Conservation (phyloP, 2,888 invertebrate genomes). For the Clistopyga incitator region DNA sequence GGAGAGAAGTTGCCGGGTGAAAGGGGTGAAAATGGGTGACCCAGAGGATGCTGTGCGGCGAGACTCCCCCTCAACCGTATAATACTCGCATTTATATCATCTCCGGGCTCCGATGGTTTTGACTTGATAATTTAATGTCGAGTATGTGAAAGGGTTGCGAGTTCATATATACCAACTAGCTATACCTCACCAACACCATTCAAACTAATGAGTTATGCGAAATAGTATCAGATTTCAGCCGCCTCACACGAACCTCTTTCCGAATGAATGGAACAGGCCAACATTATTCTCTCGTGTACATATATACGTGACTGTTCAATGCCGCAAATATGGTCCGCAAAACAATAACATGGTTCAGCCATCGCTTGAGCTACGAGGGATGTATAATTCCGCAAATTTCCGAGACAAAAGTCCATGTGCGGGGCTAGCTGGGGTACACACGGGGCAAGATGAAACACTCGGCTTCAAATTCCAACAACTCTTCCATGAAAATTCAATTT, state of each 20-base stretch:
- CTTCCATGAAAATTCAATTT: too few species aligned
- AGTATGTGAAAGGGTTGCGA: slow-evolving; percentile 75
- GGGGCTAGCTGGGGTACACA: too few species aligned
- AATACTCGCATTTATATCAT: slow-evolving; percentile 84
- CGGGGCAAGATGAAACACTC: too few species aligned
- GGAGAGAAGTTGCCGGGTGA: slow-evolving; percentile 59
- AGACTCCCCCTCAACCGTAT: slow-evolving; percentile 73
- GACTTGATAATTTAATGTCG: slow-evolving; percentile 83
- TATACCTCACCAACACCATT: slow-evolving; percentile 36
- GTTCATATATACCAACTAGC: slow-evolving; percentile 53
- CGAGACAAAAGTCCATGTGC: not conserved
- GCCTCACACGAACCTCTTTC: slow-evolving; percentile 60
- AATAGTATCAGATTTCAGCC: slow-evolving; percentile 75
- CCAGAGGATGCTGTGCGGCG: slow-evolving; percentile 59
- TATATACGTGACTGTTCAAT: not conserved
- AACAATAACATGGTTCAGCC: not conserved
- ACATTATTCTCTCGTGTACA: slow-evolving; percentile 35
- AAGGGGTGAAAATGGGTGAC: slow-evolving; percentile 66
- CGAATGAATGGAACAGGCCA: slow-evolving; percentile 60
- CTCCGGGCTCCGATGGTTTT: slow-evolving; percentile 79
- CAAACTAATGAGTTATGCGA: slow-evolving; percentile 74
- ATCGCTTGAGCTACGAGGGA: not conserved
- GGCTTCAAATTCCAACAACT: too few species aligned
- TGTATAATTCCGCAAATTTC: not conserved
- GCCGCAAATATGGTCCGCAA: not conserved